These are phyloP conservation scores for Bembecia ichneumoniformis DNA, from an alignment of 2,888 invertebrate genomes.

Conservation along the genomic window DNA sequence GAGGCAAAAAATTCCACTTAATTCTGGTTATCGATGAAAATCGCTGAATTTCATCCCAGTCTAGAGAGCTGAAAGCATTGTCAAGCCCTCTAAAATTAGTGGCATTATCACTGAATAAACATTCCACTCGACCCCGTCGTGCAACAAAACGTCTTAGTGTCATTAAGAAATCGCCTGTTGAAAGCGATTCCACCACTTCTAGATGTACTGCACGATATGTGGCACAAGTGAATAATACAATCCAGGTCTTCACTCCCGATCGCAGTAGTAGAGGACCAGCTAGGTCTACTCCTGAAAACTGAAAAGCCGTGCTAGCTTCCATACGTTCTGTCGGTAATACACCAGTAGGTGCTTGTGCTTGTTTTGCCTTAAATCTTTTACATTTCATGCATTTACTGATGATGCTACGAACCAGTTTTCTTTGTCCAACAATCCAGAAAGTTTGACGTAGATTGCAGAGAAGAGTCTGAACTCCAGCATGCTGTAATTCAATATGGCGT, in stretches of 20 bases:
- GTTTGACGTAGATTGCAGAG: constrained; percentile 1
- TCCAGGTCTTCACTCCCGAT: not conserved
- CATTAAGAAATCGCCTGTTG: not conserved
- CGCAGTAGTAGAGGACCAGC: not conserved
- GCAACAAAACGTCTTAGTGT: not conserved
- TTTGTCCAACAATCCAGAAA: constrained; percentile 4
- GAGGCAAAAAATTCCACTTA: not conserved
- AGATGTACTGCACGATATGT: no score
- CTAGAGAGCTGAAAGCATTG: not conserved
- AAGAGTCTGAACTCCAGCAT: constrained; percentile 4
- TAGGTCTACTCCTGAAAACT: not conserved
- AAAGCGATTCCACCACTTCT: no score
- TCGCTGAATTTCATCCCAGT: not conserved
- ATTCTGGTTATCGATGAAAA: no score
- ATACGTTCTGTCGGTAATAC: not conserved
- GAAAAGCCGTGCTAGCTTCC: not conserved
- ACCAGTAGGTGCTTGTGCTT: not conserved
- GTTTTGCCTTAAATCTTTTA: not conserved
- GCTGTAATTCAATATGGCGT: not conserved
- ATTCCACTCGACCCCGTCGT: not conserved
- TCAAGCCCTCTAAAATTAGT: not conserved
- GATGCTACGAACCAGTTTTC: not conserved
- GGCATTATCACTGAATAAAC: not conserved
- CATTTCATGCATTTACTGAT: not conserved
- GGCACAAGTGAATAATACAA: not conserved